Evolutionary conservation across 2,888 invertebrate species (phyloP), one percentile per base, ranked within the genome.

Genomic region (Andrena camellia): DNA sequence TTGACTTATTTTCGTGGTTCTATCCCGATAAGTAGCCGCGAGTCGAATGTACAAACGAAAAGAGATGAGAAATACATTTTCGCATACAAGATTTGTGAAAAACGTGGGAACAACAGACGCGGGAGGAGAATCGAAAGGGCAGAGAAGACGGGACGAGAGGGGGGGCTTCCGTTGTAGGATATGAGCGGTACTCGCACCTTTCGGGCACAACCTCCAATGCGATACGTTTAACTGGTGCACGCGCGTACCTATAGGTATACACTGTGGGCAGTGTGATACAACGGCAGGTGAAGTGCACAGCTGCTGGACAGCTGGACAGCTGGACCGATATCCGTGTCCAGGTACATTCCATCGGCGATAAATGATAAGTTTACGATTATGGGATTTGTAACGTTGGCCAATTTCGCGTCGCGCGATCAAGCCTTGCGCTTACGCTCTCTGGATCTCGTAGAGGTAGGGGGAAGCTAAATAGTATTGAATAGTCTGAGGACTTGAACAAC

Each of bases 201-300:
- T 50, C 20, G 20, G 3, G 29, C 52, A 42, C 10, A 57, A 69
- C 35, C 35, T 29, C 42, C 26, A 29, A 57, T 29, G 48, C 52
- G 50, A 29, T 50, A 69, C 8, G 31, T 64, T 52, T 29, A 29
- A 62, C 29, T 35, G 48, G 62, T 74, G 69, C 84, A 82, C 83
- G 83, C 77, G 80, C 59, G 80, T 72, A 33, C 35, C 63, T 71
- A 83, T 74, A 42, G 42, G 8, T 52, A 20, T 20, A 79, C 77
- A 80, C 85, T 70, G 77, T 81, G 77, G 75, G 57, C 48, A 69
- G 78, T 83, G 91, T 83, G 76, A 75, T 63, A 71, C 50, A 62
- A 75, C 85, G 90, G 93, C 93, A 94, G 93, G 94, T 94, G 94
- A 93, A 92, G 90, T 90, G 73, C 79, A 90, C 93, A 92, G 91